A percentile compares a stretch with the other conserved stretches of the same genome.
These are phyloP conservation scores for Entomobrya multifasciata DNA, from an alignment of 2,888 invertebrate species.

Conservation along the genomic window DNA sequence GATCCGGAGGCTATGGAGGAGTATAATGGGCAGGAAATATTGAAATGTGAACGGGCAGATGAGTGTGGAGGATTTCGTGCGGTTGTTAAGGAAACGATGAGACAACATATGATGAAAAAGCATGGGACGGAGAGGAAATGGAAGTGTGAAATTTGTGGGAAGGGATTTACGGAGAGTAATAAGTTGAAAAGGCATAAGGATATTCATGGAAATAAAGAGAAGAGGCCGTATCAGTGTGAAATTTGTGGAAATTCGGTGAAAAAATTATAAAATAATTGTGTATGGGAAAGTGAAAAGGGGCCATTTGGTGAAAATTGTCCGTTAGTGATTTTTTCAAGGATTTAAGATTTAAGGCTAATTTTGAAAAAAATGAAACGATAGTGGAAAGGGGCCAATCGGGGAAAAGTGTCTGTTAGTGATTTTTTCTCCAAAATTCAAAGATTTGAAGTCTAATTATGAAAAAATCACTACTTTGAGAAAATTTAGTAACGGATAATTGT, in stretches of 20 bases:
- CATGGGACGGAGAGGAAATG: neutral
- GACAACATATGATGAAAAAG: neutral
- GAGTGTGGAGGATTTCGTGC: no score
- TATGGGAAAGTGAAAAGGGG: no score
- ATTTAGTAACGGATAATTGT: no score
- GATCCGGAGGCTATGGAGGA: neutral
- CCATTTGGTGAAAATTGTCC: no score
- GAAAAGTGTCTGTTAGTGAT: neutral
- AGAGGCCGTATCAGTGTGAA: neutral
- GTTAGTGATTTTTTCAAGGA: no score
- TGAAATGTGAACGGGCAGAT: no score
- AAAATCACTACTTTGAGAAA: no score
- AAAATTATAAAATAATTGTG: no score
- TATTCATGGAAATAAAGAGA: neutral
- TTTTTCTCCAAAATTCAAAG: neutral
- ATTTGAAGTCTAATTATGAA: no score
- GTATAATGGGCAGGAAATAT: neutral
- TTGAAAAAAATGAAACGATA: no score
- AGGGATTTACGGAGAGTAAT: neutral
- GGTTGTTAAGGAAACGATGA: neutral
- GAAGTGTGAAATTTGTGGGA: neutral
- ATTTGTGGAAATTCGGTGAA: slow-evolving; percentile 22
- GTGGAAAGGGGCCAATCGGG: neutral
- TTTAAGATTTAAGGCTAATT: neutral
- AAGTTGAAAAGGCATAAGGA: neutral